Conservation (phyloP, 2,797 vertebrate species). For the Danio kyathit region DNA sequence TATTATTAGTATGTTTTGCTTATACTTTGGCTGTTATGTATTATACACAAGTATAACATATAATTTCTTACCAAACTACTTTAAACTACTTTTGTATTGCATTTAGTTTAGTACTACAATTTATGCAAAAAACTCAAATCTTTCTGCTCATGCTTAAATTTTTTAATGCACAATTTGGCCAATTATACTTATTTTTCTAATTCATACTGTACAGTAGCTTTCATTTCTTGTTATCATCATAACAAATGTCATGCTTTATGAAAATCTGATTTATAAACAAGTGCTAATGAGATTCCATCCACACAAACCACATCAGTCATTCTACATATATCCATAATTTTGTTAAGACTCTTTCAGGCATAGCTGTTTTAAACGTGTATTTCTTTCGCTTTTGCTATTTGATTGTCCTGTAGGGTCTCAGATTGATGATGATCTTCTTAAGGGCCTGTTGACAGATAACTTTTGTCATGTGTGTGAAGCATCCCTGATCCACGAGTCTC, state of each 20-base stretch:
- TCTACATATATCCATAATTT: neutral
- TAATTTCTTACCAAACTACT: neutral
- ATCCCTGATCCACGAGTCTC: slow-evolving; percentile 82
- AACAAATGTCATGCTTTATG: neutral
- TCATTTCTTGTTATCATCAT: neutral
- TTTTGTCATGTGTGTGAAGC: slow-evolving; percentile 88
- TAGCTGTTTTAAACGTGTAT: neutral
- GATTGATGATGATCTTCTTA: slow-evolving; percentile 67
- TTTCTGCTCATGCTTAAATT: neutral
- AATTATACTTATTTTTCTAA: neutral
- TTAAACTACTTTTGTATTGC: neutral
- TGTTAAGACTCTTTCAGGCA: neutral
- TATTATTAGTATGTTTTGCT: neutral
- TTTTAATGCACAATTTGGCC: neutral
- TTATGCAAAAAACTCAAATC: neutral
- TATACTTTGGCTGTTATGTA: neutral
- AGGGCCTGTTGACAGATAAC: slow-evolving; percentile 80
- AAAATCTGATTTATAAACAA: neutral
- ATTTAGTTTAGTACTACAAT: neutral
- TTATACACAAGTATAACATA: neutral
- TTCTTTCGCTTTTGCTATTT: neutral
- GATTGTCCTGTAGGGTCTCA: slow-evolving; percentile 61
- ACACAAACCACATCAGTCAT: neutral
- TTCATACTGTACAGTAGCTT: too few species aligned
- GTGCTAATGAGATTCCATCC: neutral